Evolutionary conservation across 1,140 invertebrate genomes (phyloP), one percentile per base, ranked within the genome.

Genomic region (Araneus ventricosus): DNA sequence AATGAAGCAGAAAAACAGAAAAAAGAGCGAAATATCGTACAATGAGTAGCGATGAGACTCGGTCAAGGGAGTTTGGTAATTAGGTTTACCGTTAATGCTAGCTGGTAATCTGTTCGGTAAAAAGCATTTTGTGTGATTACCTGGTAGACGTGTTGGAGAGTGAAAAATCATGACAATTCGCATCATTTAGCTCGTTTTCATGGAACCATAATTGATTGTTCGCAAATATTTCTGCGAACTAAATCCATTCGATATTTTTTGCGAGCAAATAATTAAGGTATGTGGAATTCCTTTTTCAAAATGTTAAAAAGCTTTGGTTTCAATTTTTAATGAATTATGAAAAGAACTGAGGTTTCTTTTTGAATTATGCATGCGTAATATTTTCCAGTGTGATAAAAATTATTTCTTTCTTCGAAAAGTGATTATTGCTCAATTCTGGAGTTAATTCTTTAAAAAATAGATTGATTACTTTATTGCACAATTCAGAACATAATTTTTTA

Each of bases 11-110:
- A 75, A 75, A 75, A 75, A 34, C 5, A 34, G 70, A 37, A 34
- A 17, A 37, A n/a, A 30, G 10, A 0, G 24, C 14, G 30, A 75
- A 17, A 34, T 75, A 75, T 37, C 70, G 70, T 75, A 75, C 70
- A 75, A 75, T 75, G 70, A 75, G 30, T 75, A 75, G 70, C 5
- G 70, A 34, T 75, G 70, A 34, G 70, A 75, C 34, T 34, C 70
- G 70, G 70, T 75, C 70, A 75, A 75, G 70, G 10, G 14, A 75
- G 70, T 37, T 75, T 37, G 27, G 70, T 75, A 75, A 75, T 75
- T 75, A 75, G 70, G 30, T 75, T 37, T 34, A 37, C 34, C 30
- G 70, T 20, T 34, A 75, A 75, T 37, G 70, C 30, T 37, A 17
- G 17, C 70, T 34, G 34, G 70, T 75, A 75, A 75, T 75, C 70